Evolutionary conservation across 1,140 invertebrate species (phyloP).

Genomic region (Anoplophora glabripennis): DNA sequence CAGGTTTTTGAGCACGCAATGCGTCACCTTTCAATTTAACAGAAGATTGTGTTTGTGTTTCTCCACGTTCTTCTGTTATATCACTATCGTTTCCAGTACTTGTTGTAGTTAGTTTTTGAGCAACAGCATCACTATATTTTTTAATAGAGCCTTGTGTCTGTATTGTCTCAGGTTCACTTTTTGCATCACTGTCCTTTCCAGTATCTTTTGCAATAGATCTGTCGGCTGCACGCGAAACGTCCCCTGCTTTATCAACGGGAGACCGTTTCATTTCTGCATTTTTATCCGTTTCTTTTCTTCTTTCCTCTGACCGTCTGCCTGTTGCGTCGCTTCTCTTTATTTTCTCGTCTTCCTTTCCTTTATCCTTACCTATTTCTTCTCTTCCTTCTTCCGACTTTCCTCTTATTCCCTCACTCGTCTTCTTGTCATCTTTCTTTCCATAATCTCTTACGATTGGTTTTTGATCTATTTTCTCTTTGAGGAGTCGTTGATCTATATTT

Average conservation of each 20-base stretch:
- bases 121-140: background rate
- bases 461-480: background rate
- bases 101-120: background rate
- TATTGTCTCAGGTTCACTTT: too few species aligned
- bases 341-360: background rate
- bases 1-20: background rate
- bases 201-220: too few species aligned
- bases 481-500: background rate
- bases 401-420: background rate
- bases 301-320: too few species aligned
- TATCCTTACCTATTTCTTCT: too few species aligned
- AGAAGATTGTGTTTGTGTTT: background rate
- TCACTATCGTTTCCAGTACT: background rate
- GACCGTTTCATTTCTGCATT: background rate
- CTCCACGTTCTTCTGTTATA: background rate
- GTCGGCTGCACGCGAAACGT: too few species aligned
- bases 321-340: background rate
- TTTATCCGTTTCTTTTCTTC: too few species aligned
- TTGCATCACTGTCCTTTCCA: too few species aligned
- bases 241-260: too few species aligned
- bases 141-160: background rate
- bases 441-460: background rate
- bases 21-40: background rate
- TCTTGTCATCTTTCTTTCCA: too few species aligned
- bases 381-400: background rate